phyloP scores from a whole-genome alignment of 2,113 vertebrate species.

The Acanthochromis polyacanthus region DNA sequence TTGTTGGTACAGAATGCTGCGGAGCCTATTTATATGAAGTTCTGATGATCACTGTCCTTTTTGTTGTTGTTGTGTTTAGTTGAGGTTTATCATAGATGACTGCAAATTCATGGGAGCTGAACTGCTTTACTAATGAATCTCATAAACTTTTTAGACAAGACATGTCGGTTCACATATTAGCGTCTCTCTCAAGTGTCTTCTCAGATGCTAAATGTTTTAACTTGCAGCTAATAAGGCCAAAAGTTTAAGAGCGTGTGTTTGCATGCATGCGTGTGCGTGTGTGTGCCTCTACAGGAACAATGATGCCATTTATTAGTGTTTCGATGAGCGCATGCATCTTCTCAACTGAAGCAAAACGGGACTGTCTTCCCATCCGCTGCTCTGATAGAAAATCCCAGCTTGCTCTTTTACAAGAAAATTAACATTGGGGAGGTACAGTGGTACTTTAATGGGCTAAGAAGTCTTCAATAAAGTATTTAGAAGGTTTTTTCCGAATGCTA shows the following conservation, averaged over 20 bases:
- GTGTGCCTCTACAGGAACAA: constrained; percentile 46
- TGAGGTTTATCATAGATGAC: constrained; percentile 44
- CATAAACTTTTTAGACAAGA: constrained; percentile 67
- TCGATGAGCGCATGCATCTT: constrained; percentile 68
- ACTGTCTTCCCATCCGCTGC: constrained; percentile 75
- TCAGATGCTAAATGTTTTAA: constrained; percentile 73
- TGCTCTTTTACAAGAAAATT: constrained; percentile 84
- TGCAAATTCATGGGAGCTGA: constrained; percentile 40
- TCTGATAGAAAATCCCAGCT: constrained; percentile 78
- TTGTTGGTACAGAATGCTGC: neutral
- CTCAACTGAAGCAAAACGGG: constrained; percentile 80
- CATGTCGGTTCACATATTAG: constrained; percentile 75
- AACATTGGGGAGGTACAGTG: constrained; percentile 79
- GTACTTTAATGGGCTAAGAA: constrained; percentile 84
- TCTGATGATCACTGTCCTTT: neutral
- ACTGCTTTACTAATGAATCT: constrained; percentile 55
- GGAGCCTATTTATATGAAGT: neutral
- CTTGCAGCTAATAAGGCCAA: constrained; percentile 80
- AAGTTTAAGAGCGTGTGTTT: constrained; percentile 46
- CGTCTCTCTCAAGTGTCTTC: constrained; percentile 53
- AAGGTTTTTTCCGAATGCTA: constrained; percentile 76
- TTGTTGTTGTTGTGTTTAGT: constrained; percentile 19
- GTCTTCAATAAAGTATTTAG: constrained; percentile 86
- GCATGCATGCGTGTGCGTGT: constrained; percentile 24
- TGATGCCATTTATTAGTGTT: constrained; percentile 76